Evolutionary conservation across 2,797 vertebrate species (phyloP).

Genomic region (Holocentrus rufus): DNA sequence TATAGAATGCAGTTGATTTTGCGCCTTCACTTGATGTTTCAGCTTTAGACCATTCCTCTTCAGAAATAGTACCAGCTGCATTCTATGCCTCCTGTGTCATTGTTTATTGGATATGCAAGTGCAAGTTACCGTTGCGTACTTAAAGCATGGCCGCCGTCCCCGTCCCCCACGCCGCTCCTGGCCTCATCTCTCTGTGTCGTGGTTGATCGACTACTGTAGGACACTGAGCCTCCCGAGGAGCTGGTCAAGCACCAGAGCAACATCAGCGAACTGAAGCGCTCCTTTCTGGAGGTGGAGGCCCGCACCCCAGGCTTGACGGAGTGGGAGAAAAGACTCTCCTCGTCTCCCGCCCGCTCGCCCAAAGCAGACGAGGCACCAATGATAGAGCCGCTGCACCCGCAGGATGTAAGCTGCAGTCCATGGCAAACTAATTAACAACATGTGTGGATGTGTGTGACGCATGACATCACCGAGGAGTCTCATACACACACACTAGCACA

Average conservation of each 20-base stretch:
- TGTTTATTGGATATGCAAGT: slow-evolving; percentile 44
- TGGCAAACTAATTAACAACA: slow-evolving; percentile 45
- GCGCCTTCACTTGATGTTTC: background rate
- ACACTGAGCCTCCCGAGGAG: slow-evolving; percentile 87
- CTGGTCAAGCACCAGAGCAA: slow-evolving; percentile 93
- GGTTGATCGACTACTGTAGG: slow-evolving; percentile 83
- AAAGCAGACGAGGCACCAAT: slow-evolving; percentile 86
- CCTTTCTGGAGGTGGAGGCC: slow-evolving; percentile 91
- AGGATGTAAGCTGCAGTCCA: slow-evolving; percentile 87
- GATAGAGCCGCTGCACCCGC: slow-evolving; percentile 91
- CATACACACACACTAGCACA: background rate
- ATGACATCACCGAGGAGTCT: slow-evolving; percentile 49
- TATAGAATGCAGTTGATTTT: slow-evolving; percentile 35
- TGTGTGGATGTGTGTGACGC: slow-evolving; percentile 55
- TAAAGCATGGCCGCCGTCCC: slow-evolving; percentile 68
- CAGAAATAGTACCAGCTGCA: slow-evolving; percentile 19
- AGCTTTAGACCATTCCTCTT: slow-evolving; percentile 20
- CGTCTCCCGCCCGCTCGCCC: slow-evolving; percentile 85
- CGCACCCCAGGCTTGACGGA: slow-evolving; percentile 84
- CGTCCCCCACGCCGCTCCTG: slow-evolving; percentile 14
- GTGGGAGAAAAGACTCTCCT: slow-evolving; percentile 95
- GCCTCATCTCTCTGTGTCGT: slow-evolving; percentile 65
- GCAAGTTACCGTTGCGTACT: slow-evolving; percentile 52
- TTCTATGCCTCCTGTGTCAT: slow-evolving; percentile 30
- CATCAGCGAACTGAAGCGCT: slow-evolving; percentile 96